A percentile compares a stretch with the other conserved stretches of the same genome.
Conservation (phyloP, 1,140 invertebrate genomes). For the Pygmarrhopalites habei region DNA sequence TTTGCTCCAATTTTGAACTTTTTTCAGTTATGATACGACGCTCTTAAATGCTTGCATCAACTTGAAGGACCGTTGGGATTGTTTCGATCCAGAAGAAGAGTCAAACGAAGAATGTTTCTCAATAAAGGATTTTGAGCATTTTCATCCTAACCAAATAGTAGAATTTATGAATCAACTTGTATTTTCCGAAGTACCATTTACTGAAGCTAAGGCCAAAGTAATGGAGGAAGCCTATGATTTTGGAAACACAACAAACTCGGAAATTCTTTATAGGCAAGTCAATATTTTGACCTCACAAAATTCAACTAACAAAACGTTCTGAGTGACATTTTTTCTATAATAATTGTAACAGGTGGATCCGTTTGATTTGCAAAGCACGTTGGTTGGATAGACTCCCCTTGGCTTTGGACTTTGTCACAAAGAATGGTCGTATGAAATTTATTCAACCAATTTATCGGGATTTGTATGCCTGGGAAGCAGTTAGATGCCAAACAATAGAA, state of each 20-base stretch:
- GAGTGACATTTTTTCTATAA: no score
- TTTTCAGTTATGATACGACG: slow-evolving; percentile 58
- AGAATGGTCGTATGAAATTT: slow-evolving; percentile 81
- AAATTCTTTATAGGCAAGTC: slow-evolving; percentile 58
- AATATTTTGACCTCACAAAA: not conserved
- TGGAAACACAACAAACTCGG: slow-evolving; percentile 60
- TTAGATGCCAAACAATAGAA: slow-evolving; percentile 58
- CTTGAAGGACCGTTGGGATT: slow-evolving; percentile 53
- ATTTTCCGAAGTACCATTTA: slow-evolving; percentile 47
- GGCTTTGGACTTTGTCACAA: slow-evolving; percentile 68
- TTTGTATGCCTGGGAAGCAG: slow-evolving; percentile 57
- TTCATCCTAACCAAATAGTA: slow-evolving; percentile 59
- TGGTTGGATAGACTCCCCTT: slow-evolving; percentile 57
- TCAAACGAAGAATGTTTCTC: slow-evolving; percentile 44
- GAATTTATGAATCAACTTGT: slow-evolving; percentile 66
- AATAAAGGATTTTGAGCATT: slow-evolving; percentile 48
- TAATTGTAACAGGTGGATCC: slow-evolving; percentile 60
- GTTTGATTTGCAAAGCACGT: slow-evolving; percentile 63
- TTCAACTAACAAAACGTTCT: no score
- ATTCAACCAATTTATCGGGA: slow-evolving; percentile 35
- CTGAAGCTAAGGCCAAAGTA: slow-evolving; percentile 53
- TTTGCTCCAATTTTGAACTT: slow-evolving; percentile 2
- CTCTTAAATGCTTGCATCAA: slow-evolving; percentile 57
- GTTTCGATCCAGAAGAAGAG: slow-evolving; percentile 44
- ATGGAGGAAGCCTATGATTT: slow-evolving; percentile 65